These are phyloP conservation scores for Pammene aurita DNA, from an alignment of 2,888 invertebrate species.

Conservation along the genomic window DNA sequence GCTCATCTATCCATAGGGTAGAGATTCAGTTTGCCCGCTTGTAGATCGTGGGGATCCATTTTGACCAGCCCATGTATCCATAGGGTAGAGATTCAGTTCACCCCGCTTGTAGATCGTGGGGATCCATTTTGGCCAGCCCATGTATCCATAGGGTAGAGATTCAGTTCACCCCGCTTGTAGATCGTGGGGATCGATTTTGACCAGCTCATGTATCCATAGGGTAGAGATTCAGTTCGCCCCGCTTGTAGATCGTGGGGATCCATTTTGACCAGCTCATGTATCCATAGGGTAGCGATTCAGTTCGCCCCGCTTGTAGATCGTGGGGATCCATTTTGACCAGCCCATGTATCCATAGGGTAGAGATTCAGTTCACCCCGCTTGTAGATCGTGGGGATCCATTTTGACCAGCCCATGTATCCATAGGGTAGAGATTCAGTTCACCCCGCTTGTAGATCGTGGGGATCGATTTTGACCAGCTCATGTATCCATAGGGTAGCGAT, in stretches of 20 bases:
- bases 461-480: slow-evolving; percentile 19
- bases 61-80: slow-evolving; percentile 1
- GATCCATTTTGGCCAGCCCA: slow-evolving; percentile 8
- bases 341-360: too few species aligned
- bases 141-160: too few species aligned
- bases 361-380: slow-evolving; percentile 54
- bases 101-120: neutral
- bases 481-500: slow-evolving; percentile 52
- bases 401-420: too few species aligned
- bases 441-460: slow-evolving; percentile 70
- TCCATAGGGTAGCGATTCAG: slow-evolving; percentile 58
- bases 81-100: too few species aligned
- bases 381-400: too few species aligned
- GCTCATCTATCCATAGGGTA: neutral
- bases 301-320: slow-evolving; percentile 46
- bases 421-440: slow-evolving; percentile 61
- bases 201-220: neutral
- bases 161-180: too few species aligned
- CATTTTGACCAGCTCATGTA: slow-evolving; percentile 8
- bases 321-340: too few species aligned
- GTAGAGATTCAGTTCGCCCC: too few species aligned
- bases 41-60: neutral
- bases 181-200: neutral
- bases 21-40: too few species aligned
- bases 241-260: neutral